Evolutionary conservation across 2,888 invertebrate species (phyloP).

Genomic region (Lepidochrysops patricia): DNA sequence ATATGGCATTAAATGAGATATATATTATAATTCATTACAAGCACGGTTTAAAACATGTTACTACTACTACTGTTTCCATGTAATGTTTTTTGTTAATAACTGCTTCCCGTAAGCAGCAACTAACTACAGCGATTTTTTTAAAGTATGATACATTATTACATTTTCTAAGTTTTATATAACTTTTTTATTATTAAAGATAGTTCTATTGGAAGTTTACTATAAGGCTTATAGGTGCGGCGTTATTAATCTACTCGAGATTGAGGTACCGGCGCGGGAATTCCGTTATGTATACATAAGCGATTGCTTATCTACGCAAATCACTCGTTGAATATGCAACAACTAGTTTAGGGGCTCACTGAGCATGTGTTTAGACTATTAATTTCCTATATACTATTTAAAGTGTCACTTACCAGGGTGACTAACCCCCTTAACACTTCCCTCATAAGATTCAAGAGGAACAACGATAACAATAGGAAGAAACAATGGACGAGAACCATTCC

Average conservation of each 20-base stretch:
- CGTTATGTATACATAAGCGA: constrained; percentile 42
- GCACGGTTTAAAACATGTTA: no score
- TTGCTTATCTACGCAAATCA: constrained; percentile 73
- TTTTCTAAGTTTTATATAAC: no score
- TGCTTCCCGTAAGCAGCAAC: no score
- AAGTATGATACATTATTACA: no score
- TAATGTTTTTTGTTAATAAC: no score
- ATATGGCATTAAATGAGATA: no score
- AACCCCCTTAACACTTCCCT: neutral
- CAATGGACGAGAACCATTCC: neutral
- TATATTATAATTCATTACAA: no score
- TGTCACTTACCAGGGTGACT: neutral
- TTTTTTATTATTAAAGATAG: no score
- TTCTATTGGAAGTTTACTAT: neutral
- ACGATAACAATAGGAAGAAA: no score
- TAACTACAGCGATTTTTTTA: no score
- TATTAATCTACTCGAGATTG: constrained; percentile 8
- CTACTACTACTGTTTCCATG: no score
- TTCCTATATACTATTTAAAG: constrained; percentile 25
- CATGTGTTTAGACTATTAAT: constrained; percentile 70
- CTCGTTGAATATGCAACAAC: constrained; percentile 71
- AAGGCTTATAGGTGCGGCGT: neutral
- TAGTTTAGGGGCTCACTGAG: constrained; percentile 64
- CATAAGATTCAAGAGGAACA: neutral
- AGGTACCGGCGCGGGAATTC: constrained; percentile 32